A percentile compares a stretch with the other conserved stretches of the same genome.
These are phyloP conservation scores for Scomber japonicus DNA, from an alignment of 2,113 vertebrate species.

Conservation along the genomic window DNA sequence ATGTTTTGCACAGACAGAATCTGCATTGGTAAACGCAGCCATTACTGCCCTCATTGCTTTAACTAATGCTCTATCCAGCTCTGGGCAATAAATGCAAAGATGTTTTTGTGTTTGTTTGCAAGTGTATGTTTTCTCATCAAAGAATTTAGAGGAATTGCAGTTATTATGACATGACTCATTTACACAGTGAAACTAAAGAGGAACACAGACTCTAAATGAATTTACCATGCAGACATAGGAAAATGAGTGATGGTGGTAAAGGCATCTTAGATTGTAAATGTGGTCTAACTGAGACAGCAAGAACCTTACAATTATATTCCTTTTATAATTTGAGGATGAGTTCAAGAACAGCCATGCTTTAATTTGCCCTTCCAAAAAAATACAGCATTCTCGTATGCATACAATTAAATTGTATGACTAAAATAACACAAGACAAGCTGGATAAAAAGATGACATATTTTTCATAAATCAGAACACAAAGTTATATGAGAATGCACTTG, in stretches of 20 bases:
- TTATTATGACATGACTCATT: constrained; percentile 37
- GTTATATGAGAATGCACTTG: background rate
- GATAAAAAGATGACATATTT: background rate
- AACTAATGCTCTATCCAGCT: background rate
- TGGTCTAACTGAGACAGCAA: constrained; percentile 22
- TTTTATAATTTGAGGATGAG: background rate
- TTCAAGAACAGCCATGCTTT: constrained; percentile 7
- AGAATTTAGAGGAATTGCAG: constrained; percentile 8
- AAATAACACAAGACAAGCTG: background rate
- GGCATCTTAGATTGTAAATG: constrained; percentile 27
- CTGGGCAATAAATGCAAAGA: background rate
- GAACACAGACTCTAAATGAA: constrained; percentile 33
- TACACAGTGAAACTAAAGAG: constrained; percentile 48
- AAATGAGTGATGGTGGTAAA: constrained; percentile 13
- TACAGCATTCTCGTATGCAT: no score
- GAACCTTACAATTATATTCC: constrained; percentile 12
- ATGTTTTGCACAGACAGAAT: constrained; percentile 20
- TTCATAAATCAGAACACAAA: background rate
- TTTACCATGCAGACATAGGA: constrained; percentile 22
- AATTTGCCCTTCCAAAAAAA: constrained; percentile 15
- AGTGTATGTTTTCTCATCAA: constrained; percentile 13
- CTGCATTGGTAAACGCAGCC: background rate
- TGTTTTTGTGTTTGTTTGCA: constrained; percentile 4
- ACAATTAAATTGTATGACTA: background rate
- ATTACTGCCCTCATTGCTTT: background rate